Evolutionary conservation across 2,888 invertebrate genomes (phyloP).

Genomic region (Polydrusus tereticollis): DNA sequence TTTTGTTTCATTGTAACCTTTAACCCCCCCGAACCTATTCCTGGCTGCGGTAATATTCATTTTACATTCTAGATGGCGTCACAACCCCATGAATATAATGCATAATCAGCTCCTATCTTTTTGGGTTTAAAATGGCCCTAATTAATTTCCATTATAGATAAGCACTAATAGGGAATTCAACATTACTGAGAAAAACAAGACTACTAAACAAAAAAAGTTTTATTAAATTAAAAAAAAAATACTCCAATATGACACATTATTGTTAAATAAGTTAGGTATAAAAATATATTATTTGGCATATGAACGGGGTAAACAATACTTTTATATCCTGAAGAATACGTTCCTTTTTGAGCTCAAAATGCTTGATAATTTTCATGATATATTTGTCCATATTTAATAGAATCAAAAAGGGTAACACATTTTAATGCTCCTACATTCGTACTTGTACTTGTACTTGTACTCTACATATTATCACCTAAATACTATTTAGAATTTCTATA

Average conservation of each 20-base stretch:
- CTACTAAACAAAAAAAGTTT: slow-evolving; percentile 30
- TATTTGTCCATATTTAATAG: slow-evolving; percentile 4
- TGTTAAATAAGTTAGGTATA: slow-evolving; percentile 42
- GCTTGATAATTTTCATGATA: slow-evolving; percentile 1
- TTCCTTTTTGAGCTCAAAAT: slow-evolving; percentile 23
- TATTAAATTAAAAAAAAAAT: slow-evolving; percentile 35
- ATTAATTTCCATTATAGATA: no score
- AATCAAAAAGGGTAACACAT: not conserved
- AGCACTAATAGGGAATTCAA: no score
- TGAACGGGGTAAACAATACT: slow-evolving; percentile 22
- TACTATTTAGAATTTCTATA: slow-evolving; percentile 39
- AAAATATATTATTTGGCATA: slow-evolving; percentile 41
- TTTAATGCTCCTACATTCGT: slow-evolving; percentile 4
- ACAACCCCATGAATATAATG: no score
- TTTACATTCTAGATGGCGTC: no score
- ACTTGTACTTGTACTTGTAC: not conserved
- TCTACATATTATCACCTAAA: slow-evolving; percentile 18
- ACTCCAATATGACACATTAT: slow-evolving; percentile 33
- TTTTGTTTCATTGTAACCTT: no score
- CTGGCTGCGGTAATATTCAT: no score
- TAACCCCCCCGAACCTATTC: no score
- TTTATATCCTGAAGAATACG: slow-evolving; percentile 10
- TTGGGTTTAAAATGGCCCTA: no score
- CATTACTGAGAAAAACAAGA: not conserved
- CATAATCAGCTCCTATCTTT: no score